phyloP scores from a whole-genome alignment of 2,797 vertebrate species.

The Melanotaenia boesemani region DNA sequence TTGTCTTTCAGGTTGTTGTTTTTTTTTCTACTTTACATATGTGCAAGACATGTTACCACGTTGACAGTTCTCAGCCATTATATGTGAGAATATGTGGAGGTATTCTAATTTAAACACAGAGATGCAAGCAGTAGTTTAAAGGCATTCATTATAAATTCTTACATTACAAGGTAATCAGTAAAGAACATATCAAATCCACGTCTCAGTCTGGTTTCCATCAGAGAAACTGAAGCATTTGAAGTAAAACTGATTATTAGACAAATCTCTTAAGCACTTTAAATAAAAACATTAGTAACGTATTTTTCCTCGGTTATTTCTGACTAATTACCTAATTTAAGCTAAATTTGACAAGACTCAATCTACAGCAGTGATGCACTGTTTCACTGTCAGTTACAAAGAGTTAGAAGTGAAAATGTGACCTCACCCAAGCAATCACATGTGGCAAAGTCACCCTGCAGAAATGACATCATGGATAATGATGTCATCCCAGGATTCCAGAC shows the following conservation, averaged over 20 bases:
- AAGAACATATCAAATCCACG: slow-evolving; percentile 20
- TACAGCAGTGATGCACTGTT: slow-evolving; percentile 55
- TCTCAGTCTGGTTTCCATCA: neutral
- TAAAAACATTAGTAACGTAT: slow-evolving; percentile 18
- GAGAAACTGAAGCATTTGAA: neutral
- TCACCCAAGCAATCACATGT: slow-evolving; percentile 76
- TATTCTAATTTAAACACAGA: neutral
- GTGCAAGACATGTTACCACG: slow-evolving; percentile 1
- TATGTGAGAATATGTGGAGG: slow-evolving; percentile 36
- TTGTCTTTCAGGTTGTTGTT: too few relatives aligned
- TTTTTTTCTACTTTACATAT: neutral
- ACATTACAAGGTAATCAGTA: slow-evolving; percentile 22
- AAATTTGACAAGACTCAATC: slow-evolving; percentile 59
- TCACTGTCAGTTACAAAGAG: slow-evolving; percentile 73
- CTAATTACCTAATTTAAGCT: slow-evolving; percentile 43
- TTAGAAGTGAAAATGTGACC: slow-evolving; percentile 75
- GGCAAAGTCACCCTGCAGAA: slow-evolving; percentile 84
- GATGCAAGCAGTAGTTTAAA: slow-evolving; percentile 10
- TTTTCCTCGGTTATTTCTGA: slow-evolving; percentile 32
- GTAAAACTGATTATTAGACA: neutral
- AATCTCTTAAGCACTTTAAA: neutral
- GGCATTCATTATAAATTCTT: slow-evolving; percentile 29
- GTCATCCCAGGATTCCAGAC: slow-evolving; percentile 83
- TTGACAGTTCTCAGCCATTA: slow-evolving; percentile 11
- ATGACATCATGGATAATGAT: slow-evolving; percentile 84